Conservation (phyloP, 2,113 vertebrate genomes). For the Planiliza haematocheilus region DNA sequence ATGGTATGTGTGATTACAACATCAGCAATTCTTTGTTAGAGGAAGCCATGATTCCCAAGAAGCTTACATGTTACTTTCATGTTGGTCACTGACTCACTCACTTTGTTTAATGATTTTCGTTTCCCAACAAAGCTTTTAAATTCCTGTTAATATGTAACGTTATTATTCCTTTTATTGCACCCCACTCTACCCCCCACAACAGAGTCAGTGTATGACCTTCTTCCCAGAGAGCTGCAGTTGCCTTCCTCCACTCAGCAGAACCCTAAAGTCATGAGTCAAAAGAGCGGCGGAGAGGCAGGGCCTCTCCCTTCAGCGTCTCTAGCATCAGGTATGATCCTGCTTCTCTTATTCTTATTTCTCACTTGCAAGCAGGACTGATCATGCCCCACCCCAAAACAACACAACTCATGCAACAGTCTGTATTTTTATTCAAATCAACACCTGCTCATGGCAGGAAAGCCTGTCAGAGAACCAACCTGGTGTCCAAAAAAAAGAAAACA, state of each 20-base stretch:
- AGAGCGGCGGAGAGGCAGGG: slow-evolving; percentile 94
- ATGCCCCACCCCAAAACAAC: slow-evolving; percentile 43
- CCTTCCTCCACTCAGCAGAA: slow-evolving; percentile 88
- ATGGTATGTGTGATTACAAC: neutral
- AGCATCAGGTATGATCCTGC: slow-evolving; percentile 92
- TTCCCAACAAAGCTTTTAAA: neutral
- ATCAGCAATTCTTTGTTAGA: neutral
- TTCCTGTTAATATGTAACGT: slow-evolving; percentile 20
- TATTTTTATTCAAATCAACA: slow-evolving; percentile 44
- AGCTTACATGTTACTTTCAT: neutral
- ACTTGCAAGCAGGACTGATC: slow-evolving; percentile 86
- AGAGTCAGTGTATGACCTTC: slow-evolving; percentile 98
- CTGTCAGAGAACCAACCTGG: slow-evolving; percentile 28
- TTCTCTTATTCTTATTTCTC: slow-evolving; percentile 80
- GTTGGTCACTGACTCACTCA: neutral
- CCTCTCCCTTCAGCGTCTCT: slow-evolving; percentile 90
- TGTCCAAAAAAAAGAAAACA: slow-evolving; percentile 15
- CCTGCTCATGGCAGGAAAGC: slow-evolving; percentile 35
- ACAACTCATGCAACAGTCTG: slow-evolving; percentile 19
- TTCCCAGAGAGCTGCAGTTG: slow-evolving; percentile 95
- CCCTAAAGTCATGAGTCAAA: slow-evolving; percentile 96
- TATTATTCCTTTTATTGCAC: slow-evolving; percentile 16
- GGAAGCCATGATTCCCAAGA: neutral
- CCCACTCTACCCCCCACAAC: slow-evolving; percentile 39
- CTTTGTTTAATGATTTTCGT: slow-evolving; percentile 1